Conservation (phyloP, 1,140 invertebrate genomes). For the Stenopsyche tienmushanensis region DNA sequence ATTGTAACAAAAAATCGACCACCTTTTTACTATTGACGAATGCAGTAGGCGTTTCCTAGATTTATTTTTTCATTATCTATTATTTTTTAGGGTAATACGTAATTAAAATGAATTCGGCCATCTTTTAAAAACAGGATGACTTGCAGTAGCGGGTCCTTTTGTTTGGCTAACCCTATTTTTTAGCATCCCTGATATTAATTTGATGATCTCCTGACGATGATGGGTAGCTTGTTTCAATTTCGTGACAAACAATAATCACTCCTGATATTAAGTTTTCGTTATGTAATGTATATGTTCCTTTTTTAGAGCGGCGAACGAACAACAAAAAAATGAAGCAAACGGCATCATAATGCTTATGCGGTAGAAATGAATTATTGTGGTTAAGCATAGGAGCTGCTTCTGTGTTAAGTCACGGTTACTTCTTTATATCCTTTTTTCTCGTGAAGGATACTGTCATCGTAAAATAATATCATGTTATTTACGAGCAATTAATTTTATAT, state of each 20-base stretch:
- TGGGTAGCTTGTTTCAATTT: conserved; percentile 10
- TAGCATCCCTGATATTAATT: conserved; percentile 14
- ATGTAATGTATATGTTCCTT: too few species aligned
- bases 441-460: too few species aligned
- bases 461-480: too few species aligned
- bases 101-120: conserved; percentile 23
- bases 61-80: conserved; percentile 8
- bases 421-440: too few species aligned
- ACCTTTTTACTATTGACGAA: not conserved
- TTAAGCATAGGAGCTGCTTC: too few species aligned
- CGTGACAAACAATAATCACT: not conserved
- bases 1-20: conserved; percentile 11
- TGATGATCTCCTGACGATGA: not conserved
- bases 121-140: conserved; percentile 17
- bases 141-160: conserved; percentile 13
- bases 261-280: too few species aligned
- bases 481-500: too few species aligned
- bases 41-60: not conserved
- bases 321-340: too few species aligned
- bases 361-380: too few species aligned
- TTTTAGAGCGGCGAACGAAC: too few species aligned
- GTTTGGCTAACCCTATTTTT: conserved; percentile 17
- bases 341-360: too few species aligned
- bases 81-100: conserved; percentile 12
- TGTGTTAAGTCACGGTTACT: too few species aligned